These are phyloP conservation scores for Thysanoteuthis rhombus DNA, from an alignment of 2,888 invertebrate species.

Conservation along the genomic window DNA sequence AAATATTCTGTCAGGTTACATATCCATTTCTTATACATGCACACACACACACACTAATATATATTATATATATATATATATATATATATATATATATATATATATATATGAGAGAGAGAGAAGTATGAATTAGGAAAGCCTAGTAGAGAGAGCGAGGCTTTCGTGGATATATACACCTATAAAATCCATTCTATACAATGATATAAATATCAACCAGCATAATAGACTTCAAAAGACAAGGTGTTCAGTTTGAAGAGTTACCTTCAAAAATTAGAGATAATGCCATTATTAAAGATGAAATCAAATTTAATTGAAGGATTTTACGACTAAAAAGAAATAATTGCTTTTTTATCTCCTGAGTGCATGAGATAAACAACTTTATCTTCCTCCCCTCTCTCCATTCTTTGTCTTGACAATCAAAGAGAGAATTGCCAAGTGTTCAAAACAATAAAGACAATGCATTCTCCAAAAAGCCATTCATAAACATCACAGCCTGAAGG, in stretches of 20 bases:
- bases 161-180: no score
- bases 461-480: background rate
- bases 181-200: no score
- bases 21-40: no score
- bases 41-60: no score
- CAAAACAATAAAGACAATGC: background rate
- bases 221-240: no score
- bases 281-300: no score
- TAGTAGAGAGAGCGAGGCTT: no score
- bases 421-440: background rate
- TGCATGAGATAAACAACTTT: background rate
- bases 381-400: background rate
- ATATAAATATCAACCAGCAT: no score
- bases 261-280: no score
- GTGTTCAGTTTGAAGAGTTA: no score
- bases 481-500: background rate
- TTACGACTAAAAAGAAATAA: background rate
- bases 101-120: background rate
- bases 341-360: background rate
- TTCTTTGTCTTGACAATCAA: background rate
- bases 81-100: slow-evolving; percentile 13
- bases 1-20: no score
- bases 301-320: background rate
- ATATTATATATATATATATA: background rate
- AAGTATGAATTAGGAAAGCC: no score